Evolutionary conservation across 2,888 invertebrate genomes (phyloP), one percentile per base, ranked within the genome.

Genomic region (Pyrochroa serraticornis): DNA sequence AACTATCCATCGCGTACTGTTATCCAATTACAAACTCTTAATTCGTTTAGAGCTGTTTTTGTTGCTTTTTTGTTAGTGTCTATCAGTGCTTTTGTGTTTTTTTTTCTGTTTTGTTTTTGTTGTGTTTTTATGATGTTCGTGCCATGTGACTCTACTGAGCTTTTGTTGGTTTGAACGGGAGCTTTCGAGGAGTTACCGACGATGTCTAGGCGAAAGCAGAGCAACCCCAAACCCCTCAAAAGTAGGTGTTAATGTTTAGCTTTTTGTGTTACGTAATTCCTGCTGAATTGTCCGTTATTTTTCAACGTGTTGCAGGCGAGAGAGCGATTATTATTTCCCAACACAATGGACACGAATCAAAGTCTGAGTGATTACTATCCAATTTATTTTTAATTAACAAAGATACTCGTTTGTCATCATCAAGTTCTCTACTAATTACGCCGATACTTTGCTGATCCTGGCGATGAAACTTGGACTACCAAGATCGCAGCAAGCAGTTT

Each of bases 121-220:
- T 57, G 51, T 51, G 56, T 63, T 58, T 59, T 52, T 55, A 60
- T 6, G 8, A 58, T 52, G 61, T 63, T 41, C 55, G 57, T 65
- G 66, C 68, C 67, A 71, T 73, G 71, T 71, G 71, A 71, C 70
- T 69, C 61, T 22, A 22, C 22, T 22, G 22, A 22, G 22, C 22
- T 22, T 22, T 22, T 22, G 22, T 71, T 37, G 47, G 54, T 55
- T 59, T 68, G 53, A 48, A 57, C 38, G 51, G 64, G 62, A 60
- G 66, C 81, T 93, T 93, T 92, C 86, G 92, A 83, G 66, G 64
- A 63, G 62, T 66, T 63, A 64, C 68, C 69, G 62, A 70, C 65
- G 80, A 95, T 95, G 94, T 95, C 95, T 80, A 90, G 95, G 81
- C 87, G 95, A 83, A 95, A 95, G 86, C 95, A 95, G 86, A 92